Evolutionary conservation across 2,888 invertebrate species (phyloP), one percentile per base, ranked within the genome.

Genomic region (Lamproptera curius): DNA sequence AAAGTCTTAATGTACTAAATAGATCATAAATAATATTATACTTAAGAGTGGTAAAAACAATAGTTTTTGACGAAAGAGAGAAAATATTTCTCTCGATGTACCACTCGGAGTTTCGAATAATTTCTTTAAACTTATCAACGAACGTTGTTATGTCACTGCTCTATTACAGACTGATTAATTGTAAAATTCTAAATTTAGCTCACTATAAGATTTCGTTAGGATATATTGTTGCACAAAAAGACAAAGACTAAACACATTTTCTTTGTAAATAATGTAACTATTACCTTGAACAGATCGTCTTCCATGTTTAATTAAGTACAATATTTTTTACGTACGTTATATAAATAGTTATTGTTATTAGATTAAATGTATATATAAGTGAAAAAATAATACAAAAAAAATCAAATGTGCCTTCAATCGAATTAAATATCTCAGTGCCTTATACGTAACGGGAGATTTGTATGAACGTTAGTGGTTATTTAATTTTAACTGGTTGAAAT

Each of bases 121-220:
- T n/a, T n/a, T n/a, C n/a, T n/a, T n/a, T n/a, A n/a, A 26, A 37
- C 46, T 36, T n/a, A 11, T 11, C 13, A 26, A 15, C 44, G 51
- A 71, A 55, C 75, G 73, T 76, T 78, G 76, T 76, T 31, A 66
- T 66, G 67, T 65, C 57, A 66, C 57, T 70, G 70, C 74, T 81
- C 73, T 70, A 61, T 63, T 61, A 65, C 81, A 85, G 86, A 86
- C 86, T 86, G 86, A 86, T 73, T 86, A 84, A 77, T 84, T 79
- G 67, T 79, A 73, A 75, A 67, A 70, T 68, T 72, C 63, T 68
- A 68, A 68, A 63, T 65, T 61, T 58, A 59, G 60, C 56, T 54
- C 57, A 49, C 51, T 59, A 15, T 54, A 58, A 55, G 58, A 53
- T 58, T 61, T 62, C 56, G 56, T n/a, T 73, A 73, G 71, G 73